phyloP scores from a whole-genome alignment of 2,113 vertebrate genomes.

The Mixornis gularis region DNA sequence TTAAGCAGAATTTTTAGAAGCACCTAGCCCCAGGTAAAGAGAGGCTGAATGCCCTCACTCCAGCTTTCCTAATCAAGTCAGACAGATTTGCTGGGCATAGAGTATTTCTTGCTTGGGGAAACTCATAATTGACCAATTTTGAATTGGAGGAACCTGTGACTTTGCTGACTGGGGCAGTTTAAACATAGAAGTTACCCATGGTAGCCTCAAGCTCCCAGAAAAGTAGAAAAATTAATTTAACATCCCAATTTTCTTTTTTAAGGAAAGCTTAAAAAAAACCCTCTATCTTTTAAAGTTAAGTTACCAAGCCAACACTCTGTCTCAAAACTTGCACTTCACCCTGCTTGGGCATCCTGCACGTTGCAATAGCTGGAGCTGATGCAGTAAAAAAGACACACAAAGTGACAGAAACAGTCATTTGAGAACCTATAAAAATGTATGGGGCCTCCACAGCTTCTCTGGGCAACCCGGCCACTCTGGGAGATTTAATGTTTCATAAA shows the following conservation, averaged over 20 bases:
- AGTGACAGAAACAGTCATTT: background rate
- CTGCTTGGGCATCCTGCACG: constrained; percentile 1
- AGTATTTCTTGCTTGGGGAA: constrained; percentile 8
- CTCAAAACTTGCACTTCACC: constrained; percentile 22
- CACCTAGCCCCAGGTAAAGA: background rate
- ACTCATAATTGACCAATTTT: constrained; percentile 22
- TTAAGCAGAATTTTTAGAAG: background rate
- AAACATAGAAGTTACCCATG: background rate
- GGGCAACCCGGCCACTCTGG: background rate
- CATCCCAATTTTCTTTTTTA: background rate
- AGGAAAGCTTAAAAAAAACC: background rate
- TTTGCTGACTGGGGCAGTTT: constrained; percentile 38
- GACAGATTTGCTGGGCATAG: constrained; percentile 17
- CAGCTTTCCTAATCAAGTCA: background rate
- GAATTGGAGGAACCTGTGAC: background rate
- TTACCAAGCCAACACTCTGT: constrained; percentile 21
- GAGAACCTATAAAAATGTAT: background rate
- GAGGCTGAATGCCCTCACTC: background rate
- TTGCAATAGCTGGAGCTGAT: background rate
- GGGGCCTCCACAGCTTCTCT: background rate
- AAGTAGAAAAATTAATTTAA: constrained; percentile 14
- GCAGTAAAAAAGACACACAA: background rate
- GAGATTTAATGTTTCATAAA: background rate
- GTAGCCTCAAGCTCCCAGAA: background rate
- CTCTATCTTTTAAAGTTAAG: constrained; percentile 39